A percentile compares a stretch with the other conserved stretches of the same genome.
Conservation (phyloP, 2,113 vertebrate genomes). For the Pao palembangensis region DNA sequence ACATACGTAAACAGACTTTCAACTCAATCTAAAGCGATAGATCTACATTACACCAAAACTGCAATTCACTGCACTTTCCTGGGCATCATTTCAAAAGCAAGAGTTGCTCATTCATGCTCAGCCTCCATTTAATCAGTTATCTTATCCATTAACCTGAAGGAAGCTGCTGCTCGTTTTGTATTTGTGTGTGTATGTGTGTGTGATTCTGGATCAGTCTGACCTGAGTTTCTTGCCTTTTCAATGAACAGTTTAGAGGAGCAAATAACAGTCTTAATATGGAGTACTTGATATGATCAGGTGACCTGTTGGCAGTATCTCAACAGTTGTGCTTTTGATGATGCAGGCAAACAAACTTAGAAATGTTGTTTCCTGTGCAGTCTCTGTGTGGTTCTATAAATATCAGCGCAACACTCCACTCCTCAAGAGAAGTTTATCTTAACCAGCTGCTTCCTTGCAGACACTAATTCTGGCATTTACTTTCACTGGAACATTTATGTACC, state of each 20-base stretch:
- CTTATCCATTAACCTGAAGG: too few species aligned
- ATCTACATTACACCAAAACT: constrained; percentile 37
- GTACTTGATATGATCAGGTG: too few species aligned
- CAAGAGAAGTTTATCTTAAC: constrained; percentile 21
- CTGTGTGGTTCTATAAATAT: constrained; percentile 64
- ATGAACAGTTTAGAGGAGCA: constrained; percentile 6
- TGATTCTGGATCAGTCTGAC: too few species aligned
- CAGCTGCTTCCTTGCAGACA: constrained; percentile 2
- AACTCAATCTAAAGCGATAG: constrained; percentile 16
- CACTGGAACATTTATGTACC: neutral
- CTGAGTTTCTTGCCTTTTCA: too few species aligned
- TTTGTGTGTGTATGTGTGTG: too few species aligned
- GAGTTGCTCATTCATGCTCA: too few species aligned
- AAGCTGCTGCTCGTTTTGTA: too few species aligned
- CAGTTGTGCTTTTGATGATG: constrained; percentile 33
- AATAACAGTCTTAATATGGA: neutral
- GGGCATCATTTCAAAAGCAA: too few species aligned
- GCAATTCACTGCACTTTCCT: constrained; percentile 15
- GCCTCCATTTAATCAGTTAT: too few species aligned
- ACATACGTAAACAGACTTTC: constrained; percentile 8
- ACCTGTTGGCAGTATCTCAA: neutral
- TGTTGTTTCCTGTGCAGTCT: constrained; percentile 47
- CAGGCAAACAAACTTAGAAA: constrained; percentile 62
- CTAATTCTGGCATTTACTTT: neutral
- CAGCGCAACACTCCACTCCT: constrained; percentile 19